Evolutionary conservation across 2,113 vertebrate genomes (phyloP).

Genomic region (Syngnathus scovelli): DNA sequence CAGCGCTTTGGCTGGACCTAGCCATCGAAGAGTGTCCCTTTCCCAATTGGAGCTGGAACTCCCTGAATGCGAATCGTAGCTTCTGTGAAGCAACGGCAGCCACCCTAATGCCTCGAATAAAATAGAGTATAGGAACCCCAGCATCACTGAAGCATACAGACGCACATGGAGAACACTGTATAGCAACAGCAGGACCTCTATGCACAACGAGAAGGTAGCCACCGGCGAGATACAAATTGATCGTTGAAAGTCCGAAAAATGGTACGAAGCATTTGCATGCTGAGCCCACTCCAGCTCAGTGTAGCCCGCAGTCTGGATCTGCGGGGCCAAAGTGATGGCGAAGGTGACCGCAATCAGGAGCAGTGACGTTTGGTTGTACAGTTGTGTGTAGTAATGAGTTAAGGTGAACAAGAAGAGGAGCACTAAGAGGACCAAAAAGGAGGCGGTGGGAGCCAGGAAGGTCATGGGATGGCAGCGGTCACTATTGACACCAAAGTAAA

Average conservation of each 20-base stretch:
- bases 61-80: conserved; percentile 17
- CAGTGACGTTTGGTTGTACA: conserved; percentile 83
- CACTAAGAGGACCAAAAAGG: conserved; percentile 79
- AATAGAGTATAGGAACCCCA: conserved; percentile 86
- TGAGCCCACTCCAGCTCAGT: conserved; percentile 57
- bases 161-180: conserved; percentile 95
- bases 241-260: neutral
- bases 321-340: conserved; percentile 82
- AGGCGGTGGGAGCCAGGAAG: conserved; percentile 78
- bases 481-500: conserved; percentile 80
- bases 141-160: conserved; percentile 85
- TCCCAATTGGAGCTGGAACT: conserved; percentile 16
- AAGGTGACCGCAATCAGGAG: conserved; percentile 82
- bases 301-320: conserved; percentile 75
- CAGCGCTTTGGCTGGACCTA: conserved; percentile 81
- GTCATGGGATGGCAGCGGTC: conserved; percentile 69
- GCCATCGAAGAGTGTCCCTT: conserved; percentile 71
- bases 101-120: conserved; percentile 89
- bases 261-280: conserved; percentile 54
- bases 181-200: conserved; percentile 88
- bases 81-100: conserved; percentile 71
- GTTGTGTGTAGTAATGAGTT: conserved; percentile 79
- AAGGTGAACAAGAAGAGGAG: conserved; percentile 88
- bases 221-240: conserved; percentile 85
- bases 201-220: conserved; percentile 92